Base-by-base conservation (phyloP, 1,140 invertebrate species). In the Holcopasites calliopsidis region DNA sequence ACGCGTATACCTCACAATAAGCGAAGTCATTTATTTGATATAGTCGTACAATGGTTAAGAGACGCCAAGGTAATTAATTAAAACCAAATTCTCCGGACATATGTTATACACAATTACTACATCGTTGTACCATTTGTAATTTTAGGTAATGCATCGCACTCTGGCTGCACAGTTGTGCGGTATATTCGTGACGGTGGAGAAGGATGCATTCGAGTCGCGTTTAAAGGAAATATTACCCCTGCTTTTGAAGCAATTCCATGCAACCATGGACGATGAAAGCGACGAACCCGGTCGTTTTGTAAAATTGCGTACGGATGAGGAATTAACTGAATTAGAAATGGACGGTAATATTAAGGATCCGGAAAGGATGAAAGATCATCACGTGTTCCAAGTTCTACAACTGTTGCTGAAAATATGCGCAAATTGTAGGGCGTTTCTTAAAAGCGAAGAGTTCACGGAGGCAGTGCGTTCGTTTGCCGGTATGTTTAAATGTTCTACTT, bases 161-260 rank as follows among this genome's bases (percentile, higher is more conserved):
- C 84, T 96, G 31, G 94, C 93, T n/a, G 92, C 92, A 5, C 94
- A 95, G 86, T 64, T 95, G 7, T 93, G 93, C 77, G 94, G 95
- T 1, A 82, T 96, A 74, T 97, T 97, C 91, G 94, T 96, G 0
- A 93, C 93, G 65, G 93, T 94, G 0, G 96, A 97, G 85, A 91
- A 93, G 50, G 90, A 93, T 5, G 88, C 93, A 0, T 97, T 97
- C 83, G 92, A 94, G 70, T 91, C 88, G 3, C 92, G 94, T n/a
- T 82, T 97, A 0, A 18, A 83, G 0, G 44, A 85, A 40, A 8
- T 93, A 8, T 83, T 92, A n/a, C 92, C 92, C 0, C 18, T 92
- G 28, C 74, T 93, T n/a, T 58, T 91, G 5, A 91, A 89, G 76
- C 92, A 93, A 65, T 93, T 93, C 74, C 74, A 88, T 5, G 42